phyloP scores from a whole-genome alignment of 2,888 invertebrate species.

The Agrypnus murinus region DNA sequence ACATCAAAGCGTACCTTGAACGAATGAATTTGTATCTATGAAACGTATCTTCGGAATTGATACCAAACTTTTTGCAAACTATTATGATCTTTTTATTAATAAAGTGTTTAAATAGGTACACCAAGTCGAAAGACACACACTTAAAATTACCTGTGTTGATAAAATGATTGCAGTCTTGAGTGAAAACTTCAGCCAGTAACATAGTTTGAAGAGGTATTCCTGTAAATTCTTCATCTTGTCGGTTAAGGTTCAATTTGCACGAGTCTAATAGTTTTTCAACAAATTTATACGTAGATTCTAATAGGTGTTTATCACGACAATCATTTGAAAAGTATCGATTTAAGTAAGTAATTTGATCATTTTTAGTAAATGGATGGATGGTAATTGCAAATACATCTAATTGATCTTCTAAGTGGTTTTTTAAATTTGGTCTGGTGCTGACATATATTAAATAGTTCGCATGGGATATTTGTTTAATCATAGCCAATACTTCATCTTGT shows the following conservation, averaged over 20 bases:
- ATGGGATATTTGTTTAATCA: neutral
- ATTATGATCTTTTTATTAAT: conserved; percentile 5
- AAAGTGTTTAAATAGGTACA: conserved; percentile 20
- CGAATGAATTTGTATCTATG: neutral
- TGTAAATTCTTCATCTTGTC: conserved; percentile 19
- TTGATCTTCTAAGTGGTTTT: conserved; percentile 1
- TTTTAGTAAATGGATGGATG: conserved; percentile 3
- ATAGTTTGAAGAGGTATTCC: conserved; percentile 28
- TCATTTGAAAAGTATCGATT: neutral
- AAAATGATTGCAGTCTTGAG: neutral
- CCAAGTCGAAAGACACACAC: conserved; percentile 1
- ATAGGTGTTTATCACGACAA: neutral
- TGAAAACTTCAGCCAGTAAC: conserved; percentile 17
- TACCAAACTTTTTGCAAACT: conserved; percentile 12
- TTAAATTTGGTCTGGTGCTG: conserved; percentile 24
- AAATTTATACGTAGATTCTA: neutral
- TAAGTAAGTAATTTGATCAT: conserved; percentile 8
- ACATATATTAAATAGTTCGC: conserved; percentile 2
- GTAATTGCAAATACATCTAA: conserved; percentile 8
- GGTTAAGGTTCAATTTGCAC: conserved; percentile 2
- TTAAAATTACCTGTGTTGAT: conserved; percentile 1
- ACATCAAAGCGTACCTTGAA: conserved; percentile 11
- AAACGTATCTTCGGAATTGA: neutral
- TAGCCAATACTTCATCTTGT: neutral
- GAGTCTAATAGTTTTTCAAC: neutral